Conservation (phyloP, 2,888 invertebrate species). For the Drosophila monieri region DNA sequence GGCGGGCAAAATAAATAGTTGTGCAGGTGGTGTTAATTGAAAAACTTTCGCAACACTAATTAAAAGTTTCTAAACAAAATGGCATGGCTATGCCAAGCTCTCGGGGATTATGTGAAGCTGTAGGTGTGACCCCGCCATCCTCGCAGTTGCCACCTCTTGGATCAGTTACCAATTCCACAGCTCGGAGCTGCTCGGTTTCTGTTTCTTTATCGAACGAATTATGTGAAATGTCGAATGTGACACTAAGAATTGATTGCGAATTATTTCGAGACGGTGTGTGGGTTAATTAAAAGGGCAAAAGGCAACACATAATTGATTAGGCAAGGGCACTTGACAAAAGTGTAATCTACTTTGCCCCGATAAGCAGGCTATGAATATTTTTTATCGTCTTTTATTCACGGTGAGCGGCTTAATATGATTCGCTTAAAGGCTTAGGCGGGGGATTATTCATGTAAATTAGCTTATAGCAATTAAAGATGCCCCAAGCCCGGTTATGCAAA, state of each 20-base stretch:
- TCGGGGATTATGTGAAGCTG: conserved; percentile 37
- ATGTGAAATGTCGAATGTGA: conserved; percentile 49
- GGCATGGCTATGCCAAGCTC: conserved; percentile 66
- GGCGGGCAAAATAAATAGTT: conserved; percentile 81
- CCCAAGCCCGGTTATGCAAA: background rate
- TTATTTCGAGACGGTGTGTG: conserved; percentile 1
- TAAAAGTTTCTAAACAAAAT: conserved; percentile 82
- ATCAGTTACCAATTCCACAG: conserved; percentile 20
- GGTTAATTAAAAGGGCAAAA: conserved; percentile 35
- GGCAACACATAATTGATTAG: conserved; percentile 41
- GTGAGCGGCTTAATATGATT: background rate
- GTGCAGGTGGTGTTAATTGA: conserved; percentile 83
- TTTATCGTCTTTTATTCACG: conserved; percentile 15
- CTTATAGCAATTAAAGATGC: background rate
- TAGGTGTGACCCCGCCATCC: conserved; percentile 1
- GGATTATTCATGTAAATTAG: background rate
- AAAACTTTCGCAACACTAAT: conserved; percentile 82
- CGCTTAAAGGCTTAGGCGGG: background rate
- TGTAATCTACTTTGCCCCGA: conserved; percentile 14
- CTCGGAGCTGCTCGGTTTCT: conserved; percentile 6
- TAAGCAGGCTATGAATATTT: conserved; percentile 9
- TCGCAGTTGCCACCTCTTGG: background rate
- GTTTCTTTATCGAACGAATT: conserved; percentile 18
- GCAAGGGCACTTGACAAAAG: conserved; percentile 28
- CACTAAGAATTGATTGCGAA: conserved; percentile 29